Evolutionary conservation across 53 echinoderm and acorn worm species (phyloP), one percentile per base, ranked within the genome.

Genomic region (Zoroaster sp.): DNA sequence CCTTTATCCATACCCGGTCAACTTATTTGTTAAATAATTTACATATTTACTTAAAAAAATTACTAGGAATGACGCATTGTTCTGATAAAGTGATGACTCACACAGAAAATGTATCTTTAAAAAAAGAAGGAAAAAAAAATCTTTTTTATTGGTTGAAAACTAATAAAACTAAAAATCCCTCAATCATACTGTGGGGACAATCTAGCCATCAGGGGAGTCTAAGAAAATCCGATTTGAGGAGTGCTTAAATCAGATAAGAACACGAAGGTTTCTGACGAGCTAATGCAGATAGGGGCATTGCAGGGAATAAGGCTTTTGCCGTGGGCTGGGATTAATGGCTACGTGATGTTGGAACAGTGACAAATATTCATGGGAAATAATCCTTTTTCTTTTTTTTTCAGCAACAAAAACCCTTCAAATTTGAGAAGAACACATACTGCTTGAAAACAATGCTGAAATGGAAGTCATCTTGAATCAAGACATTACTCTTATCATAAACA

Each of bases 171-270:
- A n/a, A 59, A 59, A 76, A 31, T 1, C 51, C 76, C 14, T 23
- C 20, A 49, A 31, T 49, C 34, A 9, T 32, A 47, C 28, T n/a
- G 45, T 47, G 13, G 49, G 12, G 32, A 31, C 46, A 34, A 76
- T 76, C 51, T 76, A 32, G 51, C 46, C 46, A 18, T 5, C 32
- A 47, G 44, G 76, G 32, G 32, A 76, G 49, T 9, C 35, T n/a
- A 52, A 51, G 76, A 76, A 6, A 76, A 76, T 46, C 52, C 20
- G 76, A 74, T 52, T 33, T 32, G 46, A 12, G 5, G 35, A 34
- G 49, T 11, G 31, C 76, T 76, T 76, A n/a, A n/a, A 49, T 76
- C 76, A 33, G 76, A 76, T 76, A 46, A 46, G 14, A 51, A 28
- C 21, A 32, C 34, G 23, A 6, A 46, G 35, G 47, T 46, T 76